These are phyloP conservation scores for Caranx ignobilis DNA, from an alignment of 2,113 vertebrate genomes.

Conservation along the genomic window DNA sequence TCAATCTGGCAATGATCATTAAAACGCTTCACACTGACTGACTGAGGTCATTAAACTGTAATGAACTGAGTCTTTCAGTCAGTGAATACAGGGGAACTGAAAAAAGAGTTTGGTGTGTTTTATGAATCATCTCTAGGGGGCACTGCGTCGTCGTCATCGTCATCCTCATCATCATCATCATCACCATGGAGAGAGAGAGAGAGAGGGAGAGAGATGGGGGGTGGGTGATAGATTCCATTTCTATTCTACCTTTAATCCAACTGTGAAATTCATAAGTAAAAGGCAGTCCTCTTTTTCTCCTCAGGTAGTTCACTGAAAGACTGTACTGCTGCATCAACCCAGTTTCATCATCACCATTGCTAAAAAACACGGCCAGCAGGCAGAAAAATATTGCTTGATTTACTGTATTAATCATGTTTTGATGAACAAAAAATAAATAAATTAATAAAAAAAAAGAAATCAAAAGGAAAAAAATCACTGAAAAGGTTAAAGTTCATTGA, in stretches of 20 bases:
- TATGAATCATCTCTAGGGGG: constrained; percentile 68
- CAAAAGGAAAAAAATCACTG: not conserved
- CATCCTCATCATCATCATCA: not conserved
- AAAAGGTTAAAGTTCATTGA: constrained; percentile 48
- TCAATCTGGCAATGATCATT: not conserved
- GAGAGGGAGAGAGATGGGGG: constrained; percentile 3
- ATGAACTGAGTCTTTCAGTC: not conserved
- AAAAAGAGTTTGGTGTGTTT: constrained; percentile 7
- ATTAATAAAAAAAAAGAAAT: not conserved
- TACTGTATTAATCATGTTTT: constrained; percentile 57
- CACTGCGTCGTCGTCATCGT: constrained; percentile 59
- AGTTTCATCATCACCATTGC: constrained; percentile 68
- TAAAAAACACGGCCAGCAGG: constrained; percentile 45
- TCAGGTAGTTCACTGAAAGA: constrained; percentile 64
- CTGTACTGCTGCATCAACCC: constrained; percentile 54
- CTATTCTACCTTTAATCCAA: constrained; percentile 80
- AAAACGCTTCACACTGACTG: not conserved
- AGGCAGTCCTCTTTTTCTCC: constrained; percentile 60
- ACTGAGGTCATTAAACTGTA: not conserved
- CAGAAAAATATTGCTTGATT: constrained; percentile 45
- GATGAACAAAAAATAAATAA: not conserved
- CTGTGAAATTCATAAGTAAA: constrained; percentile 81
- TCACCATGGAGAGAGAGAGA: not conserved
- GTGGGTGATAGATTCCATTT: constrained; percentile 73
- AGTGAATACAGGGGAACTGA: not conserved